Base-by-base conservation (phyloP, 1,140 invertebrate genomes). In the Diorhabda carinulata region DNA sequence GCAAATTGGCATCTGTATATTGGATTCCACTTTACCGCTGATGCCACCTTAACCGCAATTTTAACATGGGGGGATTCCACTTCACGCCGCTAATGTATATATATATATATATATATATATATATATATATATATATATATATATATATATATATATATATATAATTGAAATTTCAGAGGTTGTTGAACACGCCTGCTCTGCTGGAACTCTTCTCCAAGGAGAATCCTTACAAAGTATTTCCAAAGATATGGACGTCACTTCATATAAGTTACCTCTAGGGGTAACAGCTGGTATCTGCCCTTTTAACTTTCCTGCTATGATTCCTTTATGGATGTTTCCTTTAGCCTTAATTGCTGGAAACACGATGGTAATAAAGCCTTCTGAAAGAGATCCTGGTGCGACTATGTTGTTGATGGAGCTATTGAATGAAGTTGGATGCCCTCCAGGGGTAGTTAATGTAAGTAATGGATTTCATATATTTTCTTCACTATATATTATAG, bases 261-360 rank as follows among this genome's bases (percentile, higher is more conserved):
- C 95, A 1, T 95, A 95, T 79, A 90, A 94, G 74, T 79, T 95
- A 42, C 97, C 98, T 1, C 83, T 98, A 2, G 96, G 96, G 61
- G 93, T 97, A 10, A 88, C 70, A 3, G 71, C 91, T 72, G 85
- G 85, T 81, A 82, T 82, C 74, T 80, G 78, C 47, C 94, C 94
- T 0, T 96, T 96, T 79, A 97, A 97, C 83, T 99, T 99, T 82
- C 98, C 98, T 1, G 97, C 98, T 52, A 99, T 99, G 98, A 98
- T 99, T 78, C 98, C 98, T 0, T 85, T 99, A 2, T 99, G 98
- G 98, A 98, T 97, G 91, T 97, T 98, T 84, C 97, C 97, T 0
- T 85, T 98, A 70, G 92, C 96, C 4, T 82, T 97, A 10, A 95
- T 95, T 4, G 95, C 94, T 72, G 98, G 98, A 61, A 92, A 93